Evolutionary conservation across 2,113 vertebrate species (phyloP), one percentile per base, ranked within the genome.

Genomic region (Oostethus manadensis): DNA sequence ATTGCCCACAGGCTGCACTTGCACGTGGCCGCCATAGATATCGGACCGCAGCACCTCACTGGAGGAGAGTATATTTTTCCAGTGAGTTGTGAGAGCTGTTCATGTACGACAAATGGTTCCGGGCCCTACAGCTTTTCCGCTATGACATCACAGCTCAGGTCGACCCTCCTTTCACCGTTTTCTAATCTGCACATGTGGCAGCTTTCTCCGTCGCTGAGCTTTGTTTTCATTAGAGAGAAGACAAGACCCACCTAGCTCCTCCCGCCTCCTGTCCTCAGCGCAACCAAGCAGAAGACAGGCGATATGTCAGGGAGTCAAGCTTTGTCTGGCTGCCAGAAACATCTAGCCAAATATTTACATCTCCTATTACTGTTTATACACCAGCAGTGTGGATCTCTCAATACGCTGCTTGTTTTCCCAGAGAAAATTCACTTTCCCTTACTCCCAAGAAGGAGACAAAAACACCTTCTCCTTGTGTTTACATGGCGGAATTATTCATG

Each of bases 291-390:
- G 86, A 86, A 86, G 84, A 79, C 79, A 80, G 79, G 73, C 80
- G 70, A 87, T 87, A 83, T 86, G 84, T 89, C 88, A 87, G 80
- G 78, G 85, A 83, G 79, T 77, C 74, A 70, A 80, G 84, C 85
- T 87, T 89, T 92, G 91, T 91, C 88, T 90, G 88, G 85, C 84
- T 81, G 90, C 91, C 92, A 93, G 86, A 91, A 86, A 88, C 89
- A 66, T 79, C 90, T 92, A 88, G 92, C 89, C 89, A 95, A 96
- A 94, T 96, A 94, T 95, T 97, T 96, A 97, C 90, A 91, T 94
- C 92, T 95, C 91, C 91, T 90, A 89, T 96, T 96, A 94, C 94
- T 94, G 94, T 94, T 96, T 95, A 92, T 90, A 92, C 88, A 90
- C 68, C 72, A 82, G 86, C 86, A 82, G 64, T 72, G 87, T 85